Conservation (phyloP, 2,797 vertebrate genomes). For the Tarsius wallacei region DNA sequence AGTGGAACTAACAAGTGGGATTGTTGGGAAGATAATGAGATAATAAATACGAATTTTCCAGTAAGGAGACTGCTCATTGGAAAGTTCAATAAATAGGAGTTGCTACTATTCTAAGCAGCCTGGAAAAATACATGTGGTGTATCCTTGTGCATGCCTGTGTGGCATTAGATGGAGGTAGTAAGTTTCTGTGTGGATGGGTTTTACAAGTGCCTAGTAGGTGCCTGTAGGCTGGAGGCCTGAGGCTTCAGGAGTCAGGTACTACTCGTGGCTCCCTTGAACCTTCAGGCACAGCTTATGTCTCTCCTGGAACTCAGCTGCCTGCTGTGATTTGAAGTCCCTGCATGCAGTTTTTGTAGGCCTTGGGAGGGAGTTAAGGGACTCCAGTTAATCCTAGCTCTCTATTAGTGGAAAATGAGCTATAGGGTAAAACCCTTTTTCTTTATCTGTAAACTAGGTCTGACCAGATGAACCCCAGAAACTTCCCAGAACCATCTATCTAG, state of each 20-base stretch:
- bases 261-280: not conserved
- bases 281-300: not conserved
- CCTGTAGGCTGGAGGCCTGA: not conserved
- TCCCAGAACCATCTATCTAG: not conserved
- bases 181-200: not conserved
- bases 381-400: not conserved
- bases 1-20: not conserved
- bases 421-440: too few species aligned
- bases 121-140: not conserved
- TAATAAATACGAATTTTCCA: not conserved
- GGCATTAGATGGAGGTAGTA: accelerated
- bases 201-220: not conserved
- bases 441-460: not conserved
- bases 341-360: not conserved
- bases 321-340: not conserved
- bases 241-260: not conserved
- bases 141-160: not conserved
- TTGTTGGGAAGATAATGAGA: not conserved
- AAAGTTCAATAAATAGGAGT: not conserved
- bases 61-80: not conserved
- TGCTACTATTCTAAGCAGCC: not conserved
- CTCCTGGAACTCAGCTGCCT: not conserved
- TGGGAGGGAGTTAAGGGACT: not conserved
- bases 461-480: not conserved
- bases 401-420: not conserved